phyloP scores from a whole-genome alignment of 2,888 invertebrate species.

The Polyommatus iphigenia region DNA sequence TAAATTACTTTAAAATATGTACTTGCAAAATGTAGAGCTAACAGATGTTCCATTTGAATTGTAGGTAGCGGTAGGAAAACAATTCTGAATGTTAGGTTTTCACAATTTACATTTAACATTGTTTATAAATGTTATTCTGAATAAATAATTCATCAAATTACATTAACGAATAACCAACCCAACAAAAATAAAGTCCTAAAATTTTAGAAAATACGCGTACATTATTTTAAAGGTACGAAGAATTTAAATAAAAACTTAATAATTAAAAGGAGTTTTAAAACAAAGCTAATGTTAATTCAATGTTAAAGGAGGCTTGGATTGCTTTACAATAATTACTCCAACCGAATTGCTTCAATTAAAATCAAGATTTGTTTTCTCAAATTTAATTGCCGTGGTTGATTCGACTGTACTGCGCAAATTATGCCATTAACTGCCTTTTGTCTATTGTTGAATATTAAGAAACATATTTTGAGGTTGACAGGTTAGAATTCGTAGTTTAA shows the following conservation, averaged over 20 bases:
- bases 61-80: neutral
- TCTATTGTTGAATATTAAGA: neutral
- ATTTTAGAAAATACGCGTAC: neutral
- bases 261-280: neutral
- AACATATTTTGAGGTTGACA: neutral
- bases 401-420: slow-evolving; percentile 7
- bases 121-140: neutral
- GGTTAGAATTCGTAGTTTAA: neutral
- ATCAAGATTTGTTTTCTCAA: slow-evolving; percentile 28
- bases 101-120: neutral
- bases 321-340: slow-evolving; percentile 22
- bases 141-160: neutral
- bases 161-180: neutral
- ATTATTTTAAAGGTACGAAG: neutral
- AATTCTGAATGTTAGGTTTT: neutral
- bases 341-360: slow-evolving; percentile 29
- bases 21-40: too few species aligned
- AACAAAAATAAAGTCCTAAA: neutral
- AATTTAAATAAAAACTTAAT: neutral
- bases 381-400: slow-evolving; percentile 22
- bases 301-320: slow-evolving; percentile 17
- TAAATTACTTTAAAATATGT: too few species aligned
- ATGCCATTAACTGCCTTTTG: neutral
- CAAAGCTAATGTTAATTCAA: slow-evolving; percentile 20
- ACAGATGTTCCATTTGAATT: neutral